Percentiles rank a stretch among this genome's conserved stretches.
Evolutionary conservation across 2,888 invertebrate species (phyloP).

Genomic region (Orthonychiurus folsomi): DNA sequence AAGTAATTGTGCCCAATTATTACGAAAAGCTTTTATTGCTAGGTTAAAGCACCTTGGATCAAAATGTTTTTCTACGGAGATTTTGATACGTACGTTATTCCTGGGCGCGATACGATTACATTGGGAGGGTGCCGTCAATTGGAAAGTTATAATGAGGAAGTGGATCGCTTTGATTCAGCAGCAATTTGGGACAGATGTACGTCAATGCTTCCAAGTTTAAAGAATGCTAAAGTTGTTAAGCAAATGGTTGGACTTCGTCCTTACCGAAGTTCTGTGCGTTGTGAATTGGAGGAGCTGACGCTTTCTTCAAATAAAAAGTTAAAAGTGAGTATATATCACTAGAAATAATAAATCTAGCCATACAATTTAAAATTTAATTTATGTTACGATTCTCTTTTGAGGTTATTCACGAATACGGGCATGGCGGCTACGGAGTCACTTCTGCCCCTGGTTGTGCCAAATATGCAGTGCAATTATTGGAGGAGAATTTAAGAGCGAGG

Average conservation of each 20-base stretch:
- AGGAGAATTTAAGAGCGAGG: constrained; percentile 48
- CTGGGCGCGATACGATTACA: constrained; percentile 60
- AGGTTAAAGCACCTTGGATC: constrained; percentile 78
- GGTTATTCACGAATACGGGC: constrained; percentile 89
- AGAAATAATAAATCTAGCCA: too few species aligned
- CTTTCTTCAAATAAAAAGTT: constrained; percentile 7
- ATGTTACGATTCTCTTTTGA: constrained; percentile 43
- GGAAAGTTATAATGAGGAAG: constrained; percentile 60
- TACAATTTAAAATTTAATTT: not conserved
- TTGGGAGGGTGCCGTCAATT: constrained; percentile 79
- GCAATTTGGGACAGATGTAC: constrained; percentile 71
- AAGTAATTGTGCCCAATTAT: not conserved
- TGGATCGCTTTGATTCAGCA: constrained; percentile 62
- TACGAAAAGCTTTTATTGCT: constrained; percentile 6
- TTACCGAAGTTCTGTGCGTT: constrained; percentile 52
- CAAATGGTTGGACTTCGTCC: constrained; percentile 82
- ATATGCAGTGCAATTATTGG: constrained; percentile 61
- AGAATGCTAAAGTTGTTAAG: constrained; percentile 51
- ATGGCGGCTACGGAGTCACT: constrained; percentile 86
- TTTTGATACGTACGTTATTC: constrained; percentile 75
- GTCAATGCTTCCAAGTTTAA: constrained; percentile 60
- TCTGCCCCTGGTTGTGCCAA: constrained; percentile 78
- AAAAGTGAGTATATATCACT: constrained; percentile 17
- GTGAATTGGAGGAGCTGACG: constrained; percentile 44
- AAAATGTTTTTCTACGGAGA: constrained; percentile 81